These are phyloP conservation scores for Phalloptychus januarius DNA, from an alignment of 2,797 vertebrate species.

Conservation along the genomic window DNA sequence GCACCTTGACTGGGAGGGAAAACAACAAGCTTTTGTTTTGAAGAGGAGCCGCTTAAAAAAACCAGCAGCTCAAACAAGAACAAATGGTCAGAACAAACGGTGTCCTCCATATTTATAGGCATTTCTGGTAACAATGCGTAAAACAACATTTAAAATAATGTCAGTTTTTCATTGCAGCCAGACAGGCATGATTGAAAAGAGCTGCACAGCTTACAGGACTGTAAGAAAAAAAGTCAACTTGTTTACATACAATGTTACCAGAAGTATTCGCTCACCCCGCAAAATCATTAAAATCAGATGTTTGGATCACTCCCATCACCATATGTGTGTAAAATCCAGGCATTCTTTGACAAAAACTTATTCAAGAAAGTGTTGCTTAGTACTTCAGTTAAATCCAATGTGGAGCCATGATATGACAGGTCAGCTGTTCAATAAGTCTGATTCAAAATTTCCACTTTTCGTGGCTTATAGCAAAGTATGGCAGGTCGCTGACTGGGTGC, in stretches of 20 bases:
- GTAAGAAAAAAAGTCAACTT: neutral
- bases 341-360: neutral
- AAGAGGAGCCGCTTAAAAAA: conserved; percentile 4
- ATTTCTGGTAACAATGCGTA: neutral
- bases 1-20: conserved; percentile 28
- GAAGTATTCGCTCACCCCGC: neutral
- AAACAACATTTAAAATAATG: neutral
- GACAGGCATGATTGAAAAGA: neutral
- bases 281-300: neutral
- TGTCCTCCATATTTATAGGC: neutral
- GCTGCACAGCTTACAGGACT: too few species aligned
- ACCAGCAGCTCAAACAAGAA: conserved; percentile 2
- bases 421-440: neutral
- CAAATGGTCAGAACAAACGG: neutral
- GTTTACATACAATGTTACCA: neutral
- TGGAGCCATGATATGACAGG: neutral
- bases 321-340: neutral
- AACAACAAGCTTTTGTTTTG: conserved; percentile 9
- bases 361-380: neutral
- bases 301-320: neutral
- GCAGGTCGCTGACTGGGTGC: neutral
- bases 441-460: neutral
- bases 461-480: neutral
- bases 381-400: neutral
- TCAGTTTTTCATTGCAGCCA: neutral